A percentile compares a stretch with the other conserved stretches of the same genome.
These are phyloP conservation scores for Bettongia penicillata DNA, from an alignment of 2,113 vertebrate species.

Conservation along the genomic window DNA sequence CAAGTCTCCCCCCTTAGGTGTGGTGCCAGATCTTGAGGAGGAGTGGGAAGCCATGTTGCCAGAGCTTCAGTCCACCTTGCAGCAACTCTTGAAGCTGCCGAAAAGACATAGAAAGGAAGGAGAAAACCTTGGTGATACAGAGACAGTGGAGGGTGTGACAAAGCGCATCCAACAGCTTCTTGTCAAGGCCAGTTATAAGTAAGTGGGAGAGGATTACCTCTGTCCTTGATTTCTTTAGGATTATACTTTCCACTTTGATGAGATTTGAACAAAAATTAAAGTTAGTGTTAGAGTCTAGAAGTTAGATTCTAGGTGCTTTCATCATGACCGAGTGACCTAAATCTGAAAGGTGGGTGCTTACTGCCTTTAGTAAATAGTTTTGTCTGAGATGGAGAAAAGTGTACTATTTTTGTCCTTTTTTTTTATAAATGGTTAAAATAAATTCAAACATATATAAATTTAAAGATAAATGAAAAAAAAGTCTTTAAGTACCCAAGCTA, in stretches of 20 bases:
- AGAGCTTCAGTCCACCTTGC: slow-evolving; percentile 87
- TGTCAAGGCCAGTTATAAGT: slow-evolving; percentile 94
- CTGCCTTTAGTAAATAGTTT: neutral
- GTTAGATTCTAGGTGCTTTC: neutral
- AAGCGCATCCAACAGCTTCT: slow-evolving; percentile 87
- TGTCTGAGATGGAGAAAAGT: neutral
- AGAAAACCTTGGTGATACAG: slow-evolving; percentile 68
- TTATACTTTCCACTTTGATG: neutral
- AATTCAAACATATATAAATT: neutral
- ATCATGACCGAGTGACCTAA: neutral
- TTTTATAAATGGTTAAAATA: neutral
- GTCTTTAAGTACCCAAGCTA: neutral
- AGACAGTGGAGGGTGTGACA: slow-evolving; percentile 82
- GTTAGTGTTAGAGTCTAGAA: neutral
- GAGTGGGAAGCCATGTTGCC: slow-evolving; percentile 97
- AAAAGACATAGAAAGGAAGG: slow-evolving; percentile 73
- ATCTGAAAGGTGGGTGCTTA: neutral
- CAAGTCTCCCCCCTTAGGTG: slow-evolving; percentile 70
- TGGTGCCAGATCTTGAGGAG: slow-evolving; percentile 87
- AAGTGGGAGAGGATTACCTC: slow-evolving; percentile 45
- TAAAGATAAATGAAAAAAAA: slow-evolving; percentile 12
- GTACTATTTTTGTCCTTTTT: neutral
- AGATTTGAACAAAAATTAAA: neutral
- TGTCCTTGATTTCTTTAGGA: neutral
- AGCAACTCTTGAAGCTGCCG: slow-evolving; percentile 81